These are phyloP conservation scores for Trematomus loennbergii DNA, from an alignment of 2,113 vertebrate species.

Conservation along the genomic window DNA sequence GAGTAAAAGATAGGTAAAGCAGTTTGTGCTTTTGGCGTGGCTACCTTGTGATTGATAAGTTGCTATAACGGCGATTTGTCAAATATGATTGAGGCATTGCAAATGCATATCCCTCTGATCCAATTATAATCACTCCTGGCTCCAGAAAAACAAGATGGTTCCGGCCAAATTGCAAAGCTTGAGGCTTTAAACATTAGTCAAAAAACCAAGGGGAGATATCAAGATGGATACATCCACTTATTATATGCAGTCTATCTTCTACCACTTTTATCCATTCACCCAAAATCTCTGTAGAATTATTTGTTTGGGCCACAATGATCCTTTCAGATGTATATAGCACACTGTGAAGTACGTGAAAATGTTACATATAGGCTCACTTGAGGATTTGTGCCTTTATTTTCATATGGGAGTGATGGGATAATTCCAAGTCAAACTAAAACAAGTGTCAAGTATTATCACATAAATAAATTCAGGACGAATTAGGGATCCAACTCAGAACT, in stretches of 20 bases:
- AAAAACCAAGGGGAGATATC: no score
- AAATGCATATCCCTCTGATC: no score
- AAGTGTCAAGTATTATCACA: conserved; percentile 23
- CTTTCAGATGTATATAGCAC: not conserved
- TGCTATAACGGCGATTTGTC: no score
- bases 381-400: conserved; percentile 6
- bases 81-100: no score
- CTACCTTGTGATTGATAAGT: no score
- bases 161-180: no score
- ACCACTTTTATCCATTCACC: not conserved
- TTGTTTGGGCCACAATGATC: not conserved
- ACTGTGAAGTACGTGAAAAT: not conserved
- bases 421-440: conserved; percentile 23
- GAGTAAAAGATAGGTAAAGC: no score
- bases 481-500: conserved; percentile 21
- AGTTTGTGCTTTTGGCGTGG: no score
- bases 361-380: not conserved
- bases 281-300: not conserved
- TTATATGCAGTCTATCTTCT: not conserved
- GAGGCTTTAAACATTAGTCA: no score
- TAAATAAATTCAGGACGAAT: conserved; percentile 12
- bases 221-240: no score
- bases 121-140: no score
- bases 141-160: no score
- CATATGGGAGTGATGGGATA: not conserved